phyloP scores from a whole-genome alignment of 2,888 invertebrate species.

The Cabera pusaria region DNA sequence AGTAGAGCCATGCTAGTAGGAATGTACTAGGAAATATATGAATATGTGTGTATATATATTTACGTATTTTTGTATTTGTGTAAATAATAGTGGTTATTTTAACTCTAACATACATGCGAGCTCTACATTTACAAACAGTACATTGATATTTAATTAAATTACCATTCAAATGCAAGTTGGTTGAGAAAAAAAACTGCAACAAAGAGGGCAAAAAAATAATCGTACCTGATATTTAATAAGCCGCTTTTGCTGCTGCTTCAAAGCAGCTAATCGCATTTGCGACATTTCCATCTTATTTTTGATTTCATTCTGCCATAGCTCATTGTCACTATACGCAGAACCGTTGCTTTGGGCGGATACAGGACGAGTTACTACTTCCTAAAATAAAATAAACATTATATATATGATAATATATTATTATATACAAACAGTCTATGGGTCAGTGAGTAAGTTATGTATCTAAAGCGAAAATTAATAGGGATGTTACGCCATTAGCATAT shows the following conservation, averaged over 20 bases:
- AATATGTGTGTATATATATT: too few species aligned
- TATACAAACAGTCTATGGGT: conserved; percentile 1
- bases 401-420: too few species aligned
- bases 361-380: conserved; percentile 74
- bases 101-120: too few species aligned
- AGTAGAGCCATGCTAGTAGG: too few species aligned
- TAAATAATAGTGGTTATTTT: too few species aligned
- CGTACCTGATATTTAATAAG: conserved; percentile 74
- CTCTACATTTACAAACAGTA: too few species aligned
- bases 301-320: conserved; percentile 81
- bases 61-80: too few species aligned
- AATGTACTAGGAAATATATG: too few species aligned
- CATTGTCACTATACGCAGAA: conserved; percentile 79
- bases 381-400: conserved; percentile 24
- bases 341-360: conserved; percentile 76
- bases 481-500: too few species aligned
- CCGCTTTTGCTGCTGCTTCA: conserved; percentile 84
- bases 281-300: conserved; percentile 85
- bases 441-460: conserved; percentile 12
- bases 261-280: conserved; percentile 80
- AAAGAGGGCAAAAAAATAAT: not conserved
- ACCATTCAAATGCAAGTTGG: too few species aligned
- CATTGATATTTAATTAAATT: too few species aligned
- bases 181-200: too few species aligned
- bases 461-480: conserved; percentile 16